Base-by-base conservation (phyloP, 1,140 invertebrate genomes). In the Drosophila melanogaster region DNA sequence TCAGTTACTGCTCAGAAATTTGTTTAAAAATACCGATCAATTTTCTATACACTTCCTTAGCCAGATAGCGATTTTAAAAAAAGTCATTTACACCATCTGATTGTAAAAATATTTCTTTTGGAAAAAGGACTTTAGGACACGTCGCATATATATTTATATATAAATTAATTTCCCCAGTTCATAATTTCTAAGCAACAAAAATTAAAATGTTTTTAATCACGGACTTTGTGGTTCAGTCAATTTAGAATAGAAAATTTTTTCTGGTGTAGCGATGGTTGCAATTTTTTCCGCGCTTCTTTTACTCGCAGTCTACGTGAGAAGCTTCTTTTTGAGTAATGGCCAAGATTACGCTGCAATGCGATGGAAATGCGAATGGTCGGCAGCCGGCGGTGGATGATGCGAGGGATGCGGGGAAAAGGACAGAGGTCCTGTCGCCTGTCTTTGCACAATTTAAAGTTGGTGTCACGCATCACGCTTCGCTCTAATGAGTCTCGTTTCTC, bases 291-390 rank as follows among this genome's bases (percentile, higher is more conserved):
- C 22, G 50, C 46, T 44, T 47, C 40, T 38, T 75, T 58, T n/a
- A 37, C 30, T 43, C 72, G 64, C 55, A 44, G 56, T 43, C 64
- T 87, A 86, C 81, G 81, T 86, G 81, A 70, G 69, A 66, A 62
- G 81, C 83, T 86, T 81, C 78, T 86, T 81, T 86, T 87, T 87
- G 81, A 86, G 75, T 87, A 86, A 86, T 86, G 81, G 81, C 83
- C 61, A 81, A 86, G 81, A 86, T 86, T 86, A 86, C 83, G 66
- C 58, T 86, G 78, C 78, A 81, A 69, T 70, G 74, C 75, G 64
- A 55, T 50, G 59, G 54, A 57, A 75, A 62, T 56, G 57, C 66
- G 59, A 66, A 58, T 67, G 55, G 67, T 38, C 40, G 49, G 17
- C 17, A 41, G 8, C 30, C 30, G 8, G 30, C 30, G 30, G 8